These are phyloP conservation scores for Phrixothrix hirtus DNA, from an alignment of 2,888 invertebrate species.

Conservation along the genomic window DNA sequence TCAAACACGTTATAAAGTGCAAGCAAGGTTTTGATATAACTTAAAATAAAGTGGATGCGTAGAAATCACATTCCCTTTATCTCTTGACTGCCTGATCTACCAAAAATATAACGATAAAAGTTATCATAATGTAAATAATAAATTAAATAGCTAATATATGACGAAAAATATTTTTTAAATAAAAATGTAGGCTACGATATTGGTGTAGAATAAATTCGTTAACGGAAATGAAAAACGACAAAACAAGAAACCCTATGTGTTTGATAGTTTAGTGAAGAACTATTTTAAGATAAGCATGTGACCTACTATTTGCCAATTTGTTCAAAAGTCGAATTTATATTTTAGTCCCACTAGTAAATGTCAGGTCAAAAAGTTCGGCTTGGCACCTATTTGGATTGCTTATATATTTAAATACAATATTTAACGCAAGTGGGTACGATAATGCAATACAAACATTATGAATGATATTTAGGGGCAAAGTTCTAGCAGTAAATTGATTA, in stretches of 20 bases:
- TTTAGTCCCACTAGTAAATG: conserved; percentile 39
- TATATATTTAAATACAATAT: conserved; percentile 5
- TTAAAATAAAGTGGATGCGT: too few relatives aligned
- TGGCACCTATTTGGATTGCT: conserved; percentile 32
- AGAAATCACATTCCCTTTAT: too few relatives aligned
- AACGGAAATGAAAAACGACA: conserved; percentile 6
- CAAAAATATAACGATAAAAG: too few relatives aligned
- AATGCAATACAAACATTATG: not conserved
- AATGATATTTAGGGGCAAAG: conserved; percentile 1
- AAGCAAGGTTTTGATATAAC: too few relatives aligned
- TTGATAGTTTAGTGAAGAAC: conserved; percentile 19
- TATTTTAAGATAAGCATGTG: conserved; percentile 38
- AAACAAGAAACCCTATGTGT: conserved; percentile 23
- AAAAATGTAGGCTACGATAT: too few relatives aligned
- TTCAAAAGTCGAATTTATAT: conserved; percentile 37
- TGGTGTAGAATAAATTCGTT: not conserved
- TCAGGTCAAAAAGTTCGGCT: conserved; percentile 36
- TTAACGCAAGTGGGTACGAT: not conserved
- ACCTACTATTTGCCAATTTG: conserved; percentile 39
- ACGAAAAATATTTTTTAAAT: too few relatives aligned
- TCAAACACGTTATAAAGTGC: too few relatives aligned
- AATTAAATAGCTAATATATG: too few relatives aligned
- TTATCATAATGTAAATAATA: too few relatives aligned
- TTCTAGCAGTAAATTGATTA: not conserved
- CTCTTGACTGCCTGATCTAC: too few relatives aligned